Conservation (phyloP, 2,113 vertebrate genomes). For the Callipepla californica region DNA sequence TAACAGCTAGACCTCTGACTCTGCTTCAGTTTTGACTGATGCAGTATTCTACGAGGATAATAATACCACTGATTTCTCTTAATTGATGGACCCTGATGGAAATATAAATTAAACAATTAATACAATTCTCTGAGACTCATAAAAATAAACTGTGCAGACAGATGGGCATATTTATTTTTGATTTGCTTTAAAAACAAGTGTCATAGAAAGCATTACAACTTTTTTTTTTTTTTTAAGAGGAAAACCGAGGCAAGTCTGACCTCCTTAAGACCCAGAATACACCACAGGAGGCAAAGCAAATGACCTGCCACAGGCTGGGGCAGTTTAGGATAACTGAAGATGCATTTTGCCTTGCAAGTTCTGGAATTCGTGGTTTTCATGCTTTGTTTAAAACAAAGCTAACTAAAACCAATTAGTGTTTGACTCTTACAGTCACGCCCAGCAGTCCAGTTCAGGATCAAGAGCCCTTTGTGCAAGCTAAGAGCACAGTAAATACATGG, state of each 20-base stretch:
- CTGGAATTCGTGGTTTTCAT: not conserved
- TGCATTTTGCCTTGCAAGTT: slow-evolving; percentile 30
- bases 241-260: not conserved
- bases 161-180: slow-evolving; percentile 48
- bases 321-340: not conserved
- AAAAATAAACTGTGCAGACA: slow-evolving; percentile 52
- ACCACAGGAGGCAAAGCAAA: slow-evolving; percentile 15
- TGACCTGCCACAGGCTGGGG: not conserved
- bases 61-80: slow-evolving; percentile 69
- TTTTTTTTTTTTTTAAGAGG: not conserved
- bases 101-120: slow-evolving; percentile 73
- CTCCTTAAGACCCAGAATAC: slow-evolving; percentile 3
- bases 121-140: slow-evolving; percentile 54
- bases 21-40: slow-evolving; percentile 78
- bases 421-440: not conserved
- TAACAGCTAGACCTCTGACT: slow-evolving; percentile 78
- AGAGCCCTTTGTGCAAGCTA: slow-evolving; percentile 35
- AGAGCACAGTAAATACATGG: not conserved
- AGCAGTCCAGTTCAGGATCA: not conserved
- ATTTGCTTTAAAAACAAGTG: slow-evolving; percentile 58
- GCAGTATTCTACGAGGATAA: slow-evolving; percentile 63
- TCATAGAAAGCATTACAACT: not conserved
- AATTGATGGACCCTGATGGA: slow-evolving; percentile 61
- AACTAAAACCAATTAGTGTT: slow-evolving; percentile 20
- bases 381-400: slow-evolving; percentile 26